Evolutionary conservation across 2,888 invertebrate species (phyloP).

Genomic region (Acanthosoma haemorrhoidale): DNA sequence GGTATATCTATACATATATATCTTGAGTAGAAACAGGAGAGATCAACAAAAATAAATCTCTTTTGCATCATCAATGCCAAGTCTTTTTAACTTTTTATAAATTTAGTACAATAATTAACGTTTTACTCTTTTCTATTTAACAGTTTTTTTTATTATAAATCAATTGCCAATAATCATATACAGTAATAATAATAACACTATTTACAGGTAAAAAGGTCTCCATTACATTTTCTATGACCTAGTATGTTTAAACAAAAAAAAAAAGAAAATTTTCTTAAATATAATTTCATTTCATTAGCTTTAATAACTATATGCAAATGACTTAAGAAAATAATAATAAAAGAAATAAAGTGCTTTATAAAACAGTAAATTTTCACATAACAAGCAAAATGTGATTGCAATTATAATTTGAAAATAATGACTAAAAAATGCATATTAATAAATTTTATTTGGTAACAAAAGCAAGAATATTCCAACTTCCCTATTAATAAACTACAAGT

Average conservation of each 20-base stretch:
- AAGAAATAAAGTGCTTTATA: conserved; percentile 2
- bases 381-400: too few relatives aligned
- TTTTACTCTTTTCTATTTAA: neutral
- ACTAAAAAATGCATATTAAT: conserved; percentile 1
- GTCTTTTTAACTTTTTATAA: conserved; percentile 15
- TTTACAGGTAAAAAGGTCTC: conserved; percentile 17
- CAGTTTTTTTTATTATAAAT: neutral
- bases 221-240: conserved; percentile 1
- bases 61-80: conserved; percentile 13
- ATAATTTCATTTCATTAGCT: neutral
- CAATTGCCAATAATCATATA: conserved; percentile 6
- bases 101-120: conserved; percentile 1
- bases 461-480: neutral
- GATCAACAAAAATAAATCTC: conserved; percentile 26
- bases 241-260: neutral
- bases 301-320: conserved; percentile 1
- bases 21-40: neutral
- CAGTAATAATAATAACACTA: conserved; percentile 13
- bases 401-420: neutral
- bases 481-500: neutral
- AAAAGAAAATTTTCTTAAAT: neutral
- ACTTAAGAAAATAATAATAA: neutral
- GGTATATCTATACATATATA: neutral
- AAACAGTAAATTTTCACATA: conserved; percentile 7
- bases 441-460: conserved; percentile 12